Conservation (phyloP, 2,113 vertebrate species). For the Scomber scombrus region DNA sequence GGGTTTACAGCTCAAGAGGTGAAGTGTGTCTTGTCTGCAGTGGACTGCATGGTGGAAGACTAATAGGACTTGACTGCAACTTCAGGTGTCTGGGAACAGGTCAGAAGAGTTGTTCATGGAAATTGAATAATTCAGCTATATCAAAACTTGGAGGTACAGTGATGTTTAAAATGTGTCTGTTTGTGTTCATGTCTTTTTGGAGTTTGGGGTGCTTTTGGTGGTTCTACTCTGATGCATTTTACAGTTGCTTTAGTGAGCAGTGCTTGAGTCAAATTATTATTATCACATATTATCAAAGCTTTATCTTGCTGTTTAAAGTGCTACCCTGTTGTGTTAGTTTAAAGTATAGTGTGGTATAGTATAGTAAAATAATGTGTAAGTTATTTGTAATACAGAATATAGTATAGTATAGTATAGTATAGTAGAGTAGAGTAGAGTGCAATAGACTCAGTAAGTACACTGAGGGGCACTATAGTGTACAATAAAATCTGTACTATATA, state of each 20-base stretch:
- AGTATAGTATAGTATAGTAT: neutral
- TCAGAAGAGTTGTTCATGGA: constrained; percentile 11
- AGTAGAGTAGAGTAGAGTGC: neutral
- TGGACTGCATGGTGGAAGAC: constrained; percentile 8
- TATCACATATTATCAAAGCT: no score
- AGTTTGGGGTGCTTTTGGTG: neutral
- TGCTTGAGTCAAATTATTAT: neutral
- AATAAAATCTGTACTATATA: neutral
- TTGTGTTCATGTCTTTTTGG: neutral
- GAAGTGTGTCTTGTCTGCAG: constrained; percentile 4
- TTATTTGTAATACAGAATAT: neutral
- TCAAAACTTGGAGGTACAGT: constrained; percentile 53
- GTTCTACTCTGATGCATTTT: neutral
- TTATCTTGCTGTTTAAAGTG: neutral
- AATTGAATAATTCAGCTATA: neutral
- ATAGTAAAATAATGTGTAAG: no score
- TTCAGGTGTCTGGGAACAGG: constrained; percentile 28
- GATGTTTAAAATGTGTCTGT: neutral
- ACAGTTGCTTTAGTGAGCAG: neutral
- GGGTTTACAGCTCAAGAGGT: constrained; percentile 28
- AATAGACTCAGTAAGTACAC: neutral
- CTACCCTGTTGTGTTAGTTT: neutral
- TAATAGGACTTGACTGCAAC: constrained; percentile 20
- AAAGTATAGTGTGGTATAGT: neutral
- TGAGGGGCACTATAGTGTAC: no score